Base-by-base conservation (phyloP, 2,113 vertebrate genomes). In the Cryptotis parvus region DNA sequence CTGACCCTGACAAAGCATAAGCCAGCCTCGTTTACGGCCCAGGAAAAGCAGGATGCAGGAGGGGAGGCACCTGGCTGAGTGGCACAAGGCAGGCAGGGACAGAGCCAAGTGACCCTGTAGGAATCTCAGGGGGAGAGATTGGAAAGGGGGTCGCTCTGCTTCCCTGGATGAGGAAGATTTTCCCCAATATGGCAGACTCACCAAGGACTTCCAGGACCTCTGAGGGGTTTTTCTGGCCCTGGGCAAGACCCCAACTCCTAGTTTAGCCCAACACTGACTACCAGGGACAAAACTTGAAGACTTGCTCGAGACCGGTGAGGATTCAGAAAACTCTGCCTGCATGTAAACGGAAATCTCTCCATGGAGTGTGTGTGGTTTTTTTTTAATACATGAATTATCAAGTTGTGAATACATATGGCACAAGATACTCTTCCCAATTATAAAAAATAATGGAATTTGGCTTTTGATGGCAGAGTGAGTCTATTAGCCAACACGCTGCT, bases 351-450 rank as follows among this genome's bases (percentile, higher is more conserved):
- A 90, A 81, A 33, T 66, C 35, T 43, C 43, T 43, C 43, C 45
- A 72, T 24, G 55, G 4, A 41, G 22, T 16, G 55, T 20, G 20
- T 58, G 15, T 55, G 5, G 4, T 55, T 55, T 55, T 72, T 76
- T 49, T 76, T 66, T 31, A 35, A 73, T 33, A 66, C 15, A 75
- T 39, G 87, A 89, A 78, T 91, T 45, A 55, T 52, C 81, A 61
- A 89, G 70, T 85, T 84, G 39, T 77, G 31, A 92, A 92, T 93
- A 92, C 41, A 75, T 82, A 81, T 35, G 43, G 55, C 37, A 78
- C 27, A 87, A 93, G 90, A 90, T 82, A 41, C 31, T 85, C 78
- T 79, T 58, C 20, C n/a, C 61, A 65, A 66, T 88, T 76, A 82
- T 79, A 31, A 88, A 84, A 88, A 83, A 77, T 49, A 89, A 73